These are phyloP conservation scores for cat (Felis catus) DNA, from an alignment of 2,113 vertebrate genomes.

Conservation along the genomic window F.catus_Fca126_mat1.0 CM031419.1:41044501-41045000, in stretches of 20 bases:
- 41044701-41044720: constrained; percentile 27
- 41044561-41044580: background rate
- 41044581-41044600: background rate
- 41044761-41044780: background rate
- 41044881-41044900: constrained; percentile 1
- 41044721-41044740: constrained; percentile 15
- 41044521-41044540: too few species aligned
- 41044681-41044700: background rate
- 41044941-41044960: background rate
- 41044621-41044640: background rate
- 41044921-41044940: background rate
- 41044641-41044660: background rate
- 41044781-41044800: background rate
- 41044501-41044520: too few species aligned
- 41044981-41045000: background rate
- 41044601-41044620: background rate
- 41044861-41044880: background rate
- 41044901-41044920: background rate
- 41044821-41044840: background rate
- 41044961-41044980: background rate
- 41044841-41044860: background rate
- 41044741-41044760: background rate
- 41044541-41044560: too few species aligned
- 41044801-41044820: background rate
- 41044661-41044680: constrained; percentile 41